Conservation (phyloP, 2,888 invertebrate genomes). For the Pammene fasciana region DNA sequence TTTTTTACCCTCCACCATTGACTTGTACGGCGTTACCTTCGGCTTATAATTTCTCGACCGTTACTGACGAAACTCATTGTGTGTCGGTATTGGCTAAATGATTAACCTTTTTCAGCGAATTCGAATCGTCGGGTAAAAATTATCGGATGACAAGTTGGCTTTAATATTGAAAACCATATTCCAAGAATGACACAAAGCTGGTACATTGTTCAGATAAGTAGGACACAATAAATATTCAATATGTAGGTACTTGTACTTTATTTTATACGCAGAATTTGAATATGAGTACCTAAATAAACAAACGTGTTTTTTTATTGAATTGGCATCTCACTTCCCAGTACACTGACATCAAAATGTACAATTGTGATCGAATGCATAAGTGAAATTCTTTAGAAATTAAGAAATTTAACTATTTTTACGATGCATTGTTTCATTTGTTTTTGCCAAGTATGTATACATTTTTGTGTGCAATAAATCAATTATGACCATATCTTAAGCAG, state of each 20-base stretch:
- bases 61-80: conserved; percentile 40
- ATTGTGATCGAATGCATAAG: no score
- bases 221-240: background rate
- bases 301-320: no score
- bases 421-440: no score
- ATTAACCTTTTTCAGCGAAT: conserved; percentile 38
- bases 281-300: no score
- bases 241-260: background rate
- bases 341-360: no score
- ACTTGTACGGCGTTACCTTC: conserved; percentile 50
- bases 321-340: no score
- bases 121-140: conserved; percentile 35
- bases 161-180: conserved; percentile 30
- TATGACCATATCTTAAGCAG: no score
- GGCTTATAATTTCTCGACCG: conserved; percentile 46
- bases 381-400: no score
- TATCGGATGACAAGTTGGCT: conserved; percentile 29
- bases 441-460: no score
- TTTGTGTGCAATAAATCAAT: no score
- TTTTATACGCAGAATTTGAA: background rate
- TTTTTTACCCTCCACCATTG: conserved; percentile 33
- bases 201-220: background rate
- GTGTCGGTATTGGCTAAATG: conserved; percentile 34
- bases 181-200: background rate
- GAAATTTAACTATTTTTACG: no score